Conservation (phyloP, 2,888 invertebrate genomes). For the Phaonia tiefii region DNA sequence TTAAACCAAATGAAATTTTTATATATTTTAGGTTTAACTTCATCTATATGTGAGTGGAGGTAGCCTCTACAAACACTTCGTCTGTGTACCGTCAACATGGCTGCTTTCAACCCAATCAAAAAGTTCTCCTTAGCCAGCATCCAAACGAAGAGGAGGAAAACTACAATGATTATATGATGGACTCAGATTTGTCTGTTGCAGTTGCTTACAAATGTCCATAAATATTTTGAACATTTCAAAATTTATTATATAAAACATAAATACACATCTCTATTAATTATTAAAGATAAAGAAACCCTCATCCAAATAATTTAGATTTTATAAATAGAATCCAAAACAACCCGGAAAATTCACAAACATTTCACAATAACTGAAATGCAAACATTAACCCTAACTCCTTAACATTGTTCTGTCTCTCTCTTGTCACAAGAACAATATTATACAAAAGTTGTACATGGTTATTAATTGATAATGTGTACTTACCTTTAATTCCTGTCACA, state of each 20-base stretch:
- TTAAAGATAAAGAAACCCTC: constrained; percentile 10
- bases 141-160: constrained; percentile 24
- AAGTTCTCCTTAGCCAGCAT: constrained; percentile 11
- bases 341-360: neutral
- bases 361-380: neutral
- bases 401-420: neutral
- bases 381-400: neutral
- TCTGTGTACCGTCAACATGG: constrained; percentile 32
- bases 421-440: neutral
- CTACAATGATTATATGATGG: constrained; percentile 59
- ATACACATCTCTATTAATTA: neutral
- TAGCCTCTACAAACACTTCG: constrained; percentile 41
- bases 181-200: constrained; percentile 44
- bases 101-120: constrained; percentile 36
- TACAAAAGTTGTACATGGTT: constrained; percentile 7
- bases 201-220: constrained; percentile 44
- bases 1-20: constrained; percentile 37
- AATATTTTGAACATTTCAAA: constrained; percentile 57
- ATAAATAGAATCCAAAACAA: constrained; percentile 37
- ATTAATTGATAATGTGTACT: no score
- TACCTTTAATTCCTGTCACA: no score
- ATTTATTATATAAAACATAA: constrained; percentile 24
- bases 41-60: constrained; percentile 83
- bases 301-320: constrained; percentile 49
- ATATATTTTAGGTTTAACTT: constrained; percentile 84